phyloP scores from a whole-genome alignment of 2,113 vertebrate species.

The Neomonachus schauinslandi region DNA sequence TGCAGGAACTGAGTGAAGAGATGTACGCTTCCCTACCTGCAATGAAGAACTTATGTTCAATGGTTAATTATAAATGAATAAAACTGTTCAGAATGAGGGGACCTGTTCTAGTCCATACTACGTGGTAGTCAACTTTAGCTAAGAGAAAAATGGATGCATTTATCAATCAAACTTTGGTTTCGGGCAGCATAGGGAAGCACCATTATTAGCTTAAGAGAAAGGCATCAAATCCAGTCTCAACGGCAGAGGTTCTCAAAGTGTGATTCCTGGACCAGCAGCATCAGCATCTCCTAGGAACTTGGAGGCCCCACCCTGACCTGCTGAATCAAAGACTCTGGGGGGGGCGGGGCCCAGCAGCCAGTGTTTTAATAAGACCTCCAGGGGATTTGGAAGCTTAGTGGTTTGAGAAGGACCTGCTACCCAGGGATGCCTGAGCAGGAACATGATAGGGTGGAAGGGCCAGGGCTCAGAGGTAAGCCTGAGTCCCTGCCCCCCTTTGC shows the following conservation, averaged over 20 bases:
- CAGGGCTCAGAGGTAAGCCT: not conserved
- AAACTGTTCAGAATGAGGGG: not conserved
- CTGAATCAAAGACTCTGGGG: not conserved
- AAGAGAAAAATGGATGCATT: not conserved
- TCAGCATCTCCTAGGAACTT: not conserved
- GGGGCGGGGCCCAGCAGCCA: not conserved
- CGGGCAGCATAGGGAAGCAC: not conserved
- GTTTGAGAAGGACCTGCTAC: not conserved
- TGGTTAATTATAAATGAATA: constrained; percentile 23
- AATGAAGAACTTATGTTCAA: not conserved
- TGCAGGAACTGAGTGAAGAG: not conserved
- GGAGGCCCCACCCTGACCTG: not conserved
- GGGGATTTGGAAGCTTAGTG: not conserved
- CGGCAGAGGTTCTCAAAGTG: not conserved
- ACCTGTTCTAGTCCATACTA: not conserved
- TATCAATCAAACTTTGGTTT: not conserved
- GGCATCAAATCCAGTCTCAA: not conserved
- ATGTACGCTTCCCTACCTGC: not conserved
- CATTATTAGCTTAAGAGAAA: not conserved
- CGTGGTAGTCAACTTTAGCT: not conserved
- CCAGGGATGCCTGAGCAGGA: not conserved
- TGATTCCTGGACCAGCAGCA: not conserved
- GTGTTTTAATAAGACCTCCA: not conserved
- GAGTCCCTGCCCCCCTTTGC: not conserved
- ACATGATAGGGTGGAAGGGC: fast-evolving